These are phyloP conservation scores for Axinella damicornis DNA, from an alignment of 37 sponge, comb jelly and placozoan genomes.

Conservation along the genomic window DNA sequence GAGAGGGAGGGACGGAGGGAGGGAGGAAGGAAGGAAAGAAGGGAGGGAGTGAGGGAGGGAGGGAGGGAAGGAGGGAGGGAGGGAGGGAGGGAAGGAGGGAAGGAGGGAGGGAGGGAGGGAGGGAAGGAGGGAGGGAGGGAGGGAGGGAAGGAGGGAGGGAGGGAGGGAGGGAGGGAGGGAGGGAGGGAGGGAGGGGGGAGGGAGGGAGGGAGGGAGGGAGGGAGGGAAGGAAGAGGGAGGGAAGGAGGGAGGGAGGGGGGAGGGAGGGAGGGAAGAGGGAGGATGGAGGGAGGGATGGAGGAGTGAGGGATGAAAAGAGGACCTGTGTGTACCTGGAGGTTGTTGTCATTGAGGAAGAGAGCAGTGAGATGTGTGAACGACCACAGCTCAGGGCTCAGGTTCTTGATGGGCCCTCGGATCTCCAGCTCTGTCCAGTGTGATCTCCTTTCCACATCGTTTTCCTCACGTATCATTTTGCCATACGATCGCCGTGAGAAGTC, in stretches of 20 bases:
- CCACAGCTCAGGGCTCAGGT: slow-evolving; percentile 87
- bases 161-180: background rate
- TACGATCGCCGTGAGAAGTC: slow-evolving; percentile 48
- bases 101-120: slow-evolving; percentile 43
- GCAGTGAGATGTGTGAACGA: slow-evolving; percentile 79
- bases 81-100: no score
- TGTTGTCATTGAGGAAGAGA: slow-evolving; percentile 82
- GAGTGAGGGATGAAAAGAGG: background rate
- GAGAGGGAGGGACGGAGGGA: no score
- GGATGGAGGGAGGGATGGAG: background rate
- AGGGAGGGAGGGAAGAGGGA: background rate
- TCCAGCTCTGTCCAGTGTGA: slow-evolving; percentile 76
- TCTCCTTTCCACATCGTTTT: slow-evolving; percentile 47
- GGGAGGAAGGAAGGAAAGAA: no score
- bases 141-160: no score
- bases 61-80: no score
- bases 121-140: slow-evolving; percentile 8
- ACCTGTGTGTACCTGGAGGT: slow-evolving; percentile 30
- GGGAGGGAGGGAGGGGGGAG: background rate
- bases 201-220: background rate
- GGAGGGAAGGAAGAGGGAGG: background rate
- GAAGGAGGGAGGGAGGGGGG: background rate
- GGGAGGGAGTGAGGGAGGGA: no score
- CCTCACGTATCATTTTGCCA: slow-evolving; percentile 57
- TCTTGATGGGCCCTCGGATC: slow-evolving; percentile 75